Conservation (phyloP, 2,888 invertebrate species). For the Trichogramma evanescens region DNA sequence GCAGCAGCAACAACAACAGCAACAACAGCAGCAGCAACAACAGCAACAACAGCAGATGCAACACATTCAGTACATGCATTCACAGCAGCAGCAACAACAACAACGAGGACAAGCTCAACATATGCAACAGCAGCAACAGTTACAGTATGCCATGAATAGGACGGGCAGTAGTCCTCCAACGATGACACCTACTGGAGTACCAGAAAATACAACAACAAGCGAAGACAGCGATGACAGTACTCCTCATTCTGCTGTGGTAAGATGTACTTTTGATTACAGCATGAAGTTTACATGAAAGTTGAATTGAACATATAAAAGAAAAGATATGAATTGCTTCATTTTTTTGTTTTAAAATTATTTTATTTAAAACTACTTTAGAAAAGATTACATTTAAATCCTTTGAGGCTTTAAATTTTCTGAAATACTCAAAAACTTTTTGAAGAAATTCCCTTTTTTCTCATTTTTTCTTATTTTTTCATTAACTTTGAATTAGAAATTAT, state of each 20-base stretch:
- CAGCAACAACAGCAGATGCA: constrained; percentile 52
- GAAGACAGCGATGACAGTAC: constrained; percentile 82
- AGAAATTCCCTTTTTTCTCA: not conserved
- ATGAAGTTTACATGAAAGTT: no score
- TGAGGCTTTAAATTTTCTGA: no score
- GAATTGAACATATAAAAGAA: no score
- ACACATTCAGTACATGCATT: constrained; percentile 33
- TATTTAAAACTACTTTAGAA: no score
- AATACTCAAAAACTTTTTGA: no score
- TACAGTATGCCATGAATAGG: constrained; percentile 53
- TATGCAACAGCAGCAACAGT: constrained; percentile 45
- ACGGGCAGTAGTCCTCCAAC: constrained; percentile 58
- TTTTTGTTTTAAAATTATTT: no score
- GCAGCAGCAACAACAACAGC: constrained; percentile 40
- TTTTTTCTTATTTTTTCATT: not conserved
- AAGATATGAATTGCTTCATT: no score
- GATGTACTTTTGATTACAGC: constrained; percentile 22
- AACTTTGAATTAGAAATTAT: not conserved
- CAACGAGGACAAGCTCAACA: constrained; percentile 40
- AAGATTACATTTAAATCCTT: no score
- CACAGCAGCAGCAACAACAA: constrained; percentile 39
- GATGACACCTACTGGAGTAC: constrained; percentile 44
- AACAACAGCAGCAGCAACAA: constrained; percentile 24
- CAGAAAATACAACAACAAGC: constrained; percentile 65
- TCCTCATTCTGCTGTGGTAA: constrained; percentile 60